Percentiles rank a stretch among this genome's conserved stretches.
These are phyloP conservation scores for Smittia sp. DNA, from an alignment of 2,888 invertebrate species.

Conservation along the genomic window DNA sequence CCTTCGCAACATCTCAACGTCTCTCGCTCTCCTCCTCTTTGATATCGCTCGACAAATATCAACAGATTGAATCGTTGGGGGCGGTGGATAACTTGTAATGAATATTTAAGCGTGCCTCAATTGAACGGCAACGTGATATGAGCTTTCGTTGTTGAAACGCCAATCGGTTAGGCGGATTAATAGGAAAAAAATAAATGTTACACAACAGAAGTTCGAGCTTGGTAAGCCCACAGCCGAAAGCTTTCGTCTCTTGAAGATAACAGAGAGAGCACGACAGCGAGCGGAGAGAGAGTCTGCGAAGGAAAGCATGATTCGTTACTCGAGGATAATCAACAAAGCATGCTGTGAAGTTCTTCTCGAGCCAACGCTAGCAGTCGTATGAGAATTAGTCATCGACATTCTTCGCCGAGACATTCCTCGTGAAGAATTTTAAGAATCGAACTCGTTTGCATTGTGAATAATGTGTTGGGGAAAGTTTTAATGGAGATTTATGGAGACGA, in stretches of 20 bases:
- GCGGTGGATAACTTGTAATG: background rate
- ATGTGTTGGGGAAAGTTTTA: background rate
- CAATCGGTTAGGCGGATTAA: too few relatives aligned
- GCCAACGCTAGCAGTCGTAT: background rate
- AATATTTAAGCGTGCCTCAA: background rate
- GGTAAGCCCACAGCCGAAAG: too few relatives aligned
- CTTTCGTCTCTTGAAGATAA: too few relatives aligned
- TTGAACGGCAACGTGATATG: background rate
- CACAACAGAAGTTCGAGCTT: too few relatives aligned
- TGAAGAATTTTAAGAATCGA: background rate
- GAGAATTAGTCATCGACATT: constrained; percentile 8
- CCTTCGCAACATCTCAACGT: background rate
- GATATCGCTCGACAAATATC: background rate
- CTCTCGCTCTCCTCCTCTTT: background rate
- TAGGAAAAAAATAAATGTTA: too few relatives aligned
- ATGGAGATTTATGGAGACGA: too few relatives aligned
- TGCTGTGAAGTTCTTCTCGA: background rate
- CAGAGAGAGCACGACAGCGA: too few relatives aligned
- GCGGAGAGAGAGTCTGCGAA: too few relatives aligned
- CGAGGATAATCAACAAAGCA: too few relatives aligned
- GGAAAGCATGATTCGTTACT: too few relatives aligned
- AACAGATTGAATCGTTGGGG: constrained; percentile 19
- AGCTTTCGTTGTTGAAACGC: too few relatives aligned
- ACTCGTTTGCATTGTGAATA: background rate
- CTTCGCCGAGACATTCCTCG: background rate